Percentiles rank a stretch among this genome's conserved stretches.
Conservation (phyloP, 2,888 invertebrate species). For the Octonoba sinensis region DNA sequence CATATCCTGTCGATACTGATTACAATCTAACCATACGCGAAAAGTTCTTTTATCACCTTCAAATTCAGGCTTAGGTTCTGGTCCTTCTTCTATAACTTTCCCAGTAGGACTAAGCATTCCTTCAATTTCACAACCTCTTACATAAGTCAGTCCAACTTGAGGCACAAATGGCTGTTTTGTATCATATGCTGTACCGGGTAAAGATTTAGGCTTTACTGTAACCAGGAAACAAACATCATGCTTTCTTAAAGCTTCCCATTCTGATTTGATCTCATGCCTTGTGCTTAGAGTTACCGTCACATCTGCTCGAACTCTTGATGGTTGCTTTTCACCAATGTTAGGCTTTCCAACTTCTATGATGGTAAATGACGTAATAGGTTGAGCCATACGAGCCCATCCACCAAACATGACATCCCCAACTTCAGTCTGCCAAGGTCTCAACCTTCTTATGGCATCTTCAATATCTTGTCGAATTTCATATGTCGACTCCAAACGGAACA, state of each 20-base stretch:
- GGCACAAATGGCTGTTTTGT: conserved; percentile 84
- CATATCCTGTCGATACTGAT: conserved; percentile 95
- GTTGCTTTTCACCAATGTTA: conserved; percentile 86
- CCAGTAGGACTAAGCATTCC: conserved; percentile 97
- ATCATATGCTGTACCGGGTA: conserved; percentile 79
- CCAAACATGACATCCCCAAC: conserved; percentile 89
- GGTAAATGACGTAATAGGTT: conserved; percentile 90
- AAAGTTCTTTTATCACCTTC: conserved; percentile 92
- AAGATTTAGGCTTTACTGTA: conserved; percentile 86
- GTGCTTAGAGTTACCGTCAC: conserved; percentile 93
- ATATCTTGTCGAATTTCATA: conserved; percentile 99
- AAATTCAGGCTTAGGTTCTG: conserved; percentile 87
- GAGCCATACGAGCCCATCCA: conserved; percentile 99
- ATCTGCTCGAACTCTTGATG: conserved; percentile 95
- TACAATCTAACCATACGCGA: conserved; percentile 94
- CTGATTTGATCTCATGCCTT: conserved; percentile 89
- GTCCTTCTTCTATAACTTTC: conserved; percentile 92
- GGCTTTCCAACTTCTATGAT: conserved; percentile 90
- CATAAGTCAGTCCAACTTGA: conserved; percentile 90
- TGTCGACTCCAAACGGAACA: conserved; percentile 97
- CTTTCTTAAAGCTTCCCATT: conserved; percentile 96
- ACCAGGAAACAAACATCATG: conserved; percentile 98
- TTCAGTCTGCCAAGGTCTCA: conserved; percentile 95
- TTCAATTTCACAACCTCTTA: conserved; percentile 98
- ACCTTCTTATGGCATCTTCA: conserved; percentile 93